These are phyloP conservation scores for Archivesica marissinica DNA, from an alignment of 1,140 invertebrate species.

Conservation along the genomic window DNA sequence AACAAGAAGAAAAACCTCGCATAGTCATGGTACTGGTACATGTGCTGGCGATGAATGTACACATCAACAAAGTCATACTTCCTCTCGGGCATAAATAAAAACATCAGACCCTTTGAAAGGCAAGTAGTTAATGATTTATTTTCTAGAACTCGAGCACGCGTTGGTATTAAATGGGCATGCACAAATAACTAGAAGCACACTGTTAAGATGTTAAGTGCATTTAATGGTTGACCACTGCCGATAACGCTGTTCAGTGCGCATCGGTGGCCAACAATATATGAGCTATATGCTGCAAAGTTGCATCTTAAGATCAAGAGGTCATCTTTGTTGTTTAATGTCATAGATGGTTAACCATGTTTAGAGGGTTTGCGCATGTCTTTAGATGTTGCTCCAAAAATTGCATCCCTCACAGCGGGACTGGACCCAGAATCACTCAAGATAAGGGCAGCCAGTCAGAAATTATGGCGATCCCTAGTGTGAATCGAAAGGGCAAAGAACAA, in stretches of 20 bases:
- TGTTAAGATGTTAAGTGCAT: constrained; percentile 27
- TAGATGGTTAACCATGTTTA: constrained; percentile 45
- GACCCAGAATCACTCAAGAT: constrained; percentile 4
- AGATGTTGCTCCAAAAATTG: constrained; percentile 49
- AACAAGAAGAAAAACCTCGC: neutral
- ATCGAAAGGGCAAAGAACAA: constrained; percentile 40
- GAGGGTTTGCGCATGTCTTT: constrained; percentile 6
- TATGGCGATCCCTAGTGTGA: constrained; percentile 31
- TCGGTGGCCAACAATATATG: constrained; percentile 26
- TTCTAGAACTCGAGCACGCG: constrained; percentile 35
- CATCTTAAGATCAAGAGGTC: constrained; percentile 61
- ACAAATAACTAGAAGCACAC: constrained; percentile 41
- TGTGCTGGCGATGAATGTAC: too few relatives aligned
- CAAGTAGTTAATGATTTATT: constrained; percentile 28
- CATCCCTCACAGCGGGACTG: constrained; percentile 49
- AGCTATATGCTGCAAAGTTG: constrained; percentile 58
- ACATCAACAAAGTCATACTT: neutral
- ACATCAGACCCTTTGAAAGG: constrained; percentile 11
- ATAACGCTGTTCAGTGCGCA: constrained; percentile 11
- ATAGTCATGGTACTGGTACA: too few relatives aligned
- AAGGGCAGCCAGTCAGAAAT: constrained; percentile 12
- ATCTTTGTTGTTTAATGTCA: constrained; percentile 40
- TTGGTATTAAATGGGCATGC: constrained; percentile 43
- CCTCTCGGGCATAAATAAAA: neutral
- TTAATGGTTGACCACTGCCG: constrained; percentile 53